These are phyloP conservation scores for Hypsopygia costalis DNA, from an alignment of 2,888 invertebrate genomes.

Conservation along the genomic window DNA sequence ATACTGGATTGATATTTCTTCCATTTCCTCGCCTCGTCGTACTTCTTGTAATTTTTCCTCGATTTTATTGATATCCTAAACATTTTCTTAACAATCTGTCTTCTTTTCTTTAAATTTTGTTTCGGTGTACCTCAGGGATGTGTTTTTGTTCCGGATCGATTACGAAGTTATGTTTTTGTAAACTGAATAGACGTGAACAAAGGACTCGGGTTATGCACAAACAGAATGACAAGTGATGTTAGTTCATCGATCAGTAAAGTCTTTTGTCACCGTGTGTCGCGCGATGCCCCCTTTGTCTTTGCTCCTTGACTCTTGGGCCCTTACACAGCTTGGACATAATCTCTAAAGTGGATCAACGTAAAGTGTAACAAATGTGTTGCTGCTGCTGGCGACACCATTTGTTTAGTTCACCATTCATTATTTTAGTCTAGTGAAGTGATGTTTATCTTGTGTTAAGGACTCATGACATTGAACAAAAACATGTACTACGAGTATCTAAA, in stretches of 20 bases:
- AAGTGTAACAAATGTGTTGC: too few species aligned
- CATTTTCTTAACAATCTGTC: not conserved
- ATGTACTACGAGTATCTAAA: too few species aligned
- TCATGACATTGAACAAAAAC: too few species aligned
- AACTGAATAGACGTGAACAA: not conserved
- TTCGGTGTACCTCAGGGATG: too few species aligned
- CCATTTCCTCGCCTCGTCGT: conserved; percentile 25
- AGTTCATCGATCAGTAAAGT: conserved; percentile 4
- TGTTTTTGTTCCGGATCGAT: too few species aligned
- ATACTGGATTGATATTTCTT: conserved; percentile 26
- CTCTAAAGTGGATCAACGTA: not conserved
- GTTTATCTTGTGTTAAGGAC: too few species aligned
- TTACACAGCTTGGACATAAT: conserved; percentile 6
- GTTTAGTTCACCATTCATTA: too few species aligned
- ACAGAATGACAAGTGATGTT: conserved; percentile 3
- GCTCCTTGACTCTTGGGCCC: conserved; percentile 6
- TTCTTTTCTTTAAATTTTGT: not conserved
- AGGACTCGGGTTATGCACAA: conserved; percentile 4
- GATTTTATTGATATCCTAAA: conserved; percentile 1
- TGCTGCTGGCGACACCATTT: too few species aligned
- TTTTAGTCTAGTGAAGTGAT: too few species aligned
- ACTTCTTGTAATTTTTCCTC: not conserved
- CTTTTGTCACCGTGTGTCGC: conserved; percentile 1
- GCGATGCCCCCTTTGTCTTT: conserved; percentile 7
- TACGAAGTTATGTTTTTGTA: too few species aligned